Percentiles rank a stretch among this genome's conserved stretches.
phyloP scores from a whole-genome alignment of 64 coral and sea anemone species.

The Pocillopora damicornis region DNA sequence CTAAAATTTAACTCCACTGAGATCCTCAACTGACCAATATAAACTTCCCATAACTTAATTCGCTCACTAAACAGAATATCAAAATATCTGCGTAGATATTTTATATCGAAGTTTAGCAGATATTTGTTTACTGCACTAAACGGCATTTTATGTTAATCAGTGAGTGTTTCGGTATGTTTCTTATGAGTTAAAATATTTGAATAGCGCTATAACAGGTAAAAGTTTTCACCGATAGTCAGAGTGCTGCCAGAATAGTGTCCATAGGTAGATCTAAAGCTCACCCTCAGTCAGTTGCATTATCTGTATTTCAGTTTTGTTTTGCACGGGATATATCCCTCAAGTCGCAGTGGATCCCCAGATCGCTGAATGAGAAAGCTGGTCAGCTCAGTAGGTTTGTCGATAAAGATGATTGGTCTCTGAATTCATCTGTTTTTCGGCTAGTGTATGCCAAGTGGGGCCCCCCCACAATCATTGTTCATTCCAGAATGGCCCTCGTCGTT shows the following conservation, averaged over 20 bases:
- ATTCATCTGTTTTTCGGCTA: conserved; percentile 26
- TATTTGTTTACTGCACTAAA: too few relatives aligned
- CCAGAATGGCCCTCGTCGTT: background rate
- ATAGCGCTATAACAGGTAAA: too few relatives aligned
- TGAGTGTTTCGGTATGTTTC: too few relatives aligned
- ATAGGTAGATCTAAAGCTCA: conserved; percentile 32
- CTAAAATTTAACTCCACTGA: too few relatives aligned
- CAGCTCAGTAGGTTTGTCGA: conserved; percentile 35
- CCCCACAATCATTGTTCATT: background rate
- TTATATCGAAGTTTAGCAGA: too few relatives aligned
- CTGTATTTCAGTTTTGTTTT: conserved; percentile 4
- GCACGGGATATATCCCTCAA: background rate
- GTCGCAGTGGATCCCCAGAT: conserved; percentile 36
- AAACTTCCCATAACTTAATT: background rate
- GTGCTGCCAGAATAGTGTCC: conserved; percentile 29
- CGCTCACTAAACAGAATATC: too few relatives aligned
- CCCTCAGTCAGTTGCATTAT: background rate
- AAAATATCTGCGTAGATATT: too few relatives aligned
- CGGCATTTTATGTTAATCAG: too few relatives aligned
- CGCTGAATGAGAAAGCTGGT: background rate
- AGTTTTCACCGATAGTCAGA: conserved; percentile 36
- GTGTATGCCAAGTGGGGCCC: conserved; percentile 41
- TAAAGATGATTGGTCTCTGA: conserved; percentile 48
- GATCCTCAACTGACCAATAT: background rate
- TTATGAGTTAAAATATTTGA: too few relatives aligned